These are phyloP conservation scores for Macrocentrus cingulum DNA, from an alignment of 1,140 invertebrate genomes.

Conservation along the genomic window DNA sequence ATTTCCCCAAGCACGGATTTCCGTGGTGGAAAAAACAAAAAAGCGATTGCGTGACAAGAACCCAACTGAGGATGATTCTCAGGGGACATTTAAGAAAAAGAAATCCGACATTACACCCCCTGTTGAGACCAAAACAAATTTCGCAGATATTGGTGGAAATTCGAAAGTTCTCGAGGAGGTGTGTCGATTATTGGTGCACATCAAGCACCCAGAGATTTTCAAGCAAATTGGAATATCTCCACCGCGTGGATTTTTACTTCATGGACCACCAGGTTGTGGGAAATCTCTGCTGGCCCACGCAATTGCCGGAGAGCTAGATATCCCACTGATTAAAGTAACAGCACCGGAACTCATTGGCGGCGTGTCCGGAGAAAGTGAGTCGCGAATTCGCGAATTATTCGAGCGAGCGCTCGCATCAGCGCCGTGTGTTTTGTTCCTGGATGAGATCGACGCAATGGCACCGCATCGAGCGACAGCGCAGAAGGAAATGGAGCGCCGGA, in stretches of 20 bases:
- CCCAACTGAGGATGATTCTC: slow-evolving; percentile 44
- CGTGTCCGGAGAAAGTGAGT: slow-evolving; percentile 93
- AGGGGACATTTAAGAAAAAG: slow-evolving; percentile 37
- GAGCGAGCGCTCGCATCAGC: slow-evolving; percentile 73
- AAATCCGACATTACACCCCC: slow-evolving; percentile 37
- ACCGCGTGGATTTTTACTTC: slow-evolving; percentile 81
- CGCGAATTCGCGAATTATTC: slow-evolving; percentile 88
- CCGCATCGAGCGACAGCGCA: slow-evolving; percentile 84
- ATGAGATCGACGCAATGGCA: slow-evolving; percentile 91
- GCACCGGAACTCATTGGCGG: slow-evolving; percentile 93
- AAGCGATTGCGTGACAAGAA: slow-evolving; percentile 53
- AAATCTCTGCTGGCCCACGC: slow-evolving; percentile 91
- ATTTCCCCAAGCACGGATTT: background rate
- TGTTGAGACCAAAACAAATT: slow-evolving; percentile 61
- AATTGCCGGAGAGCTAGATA: slow-evolving; percentile 78
- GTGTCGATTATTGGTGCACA: slow-evolving; percentile 77
- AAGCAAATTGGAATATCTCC: slow-evolving; percentile 76
- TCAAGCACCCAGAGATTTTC: slow-evolving; percentile 84
- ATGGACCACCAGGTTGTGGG: slow-evolving; percentile 91
- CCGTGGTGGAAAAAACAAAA: slow-evolving; percentile 35
- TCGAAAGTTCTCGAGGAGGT: slow-evolving; percentile 74
- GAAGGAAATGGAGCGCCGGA: slow-evolving; percentile 92
- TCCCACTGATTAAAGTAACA: slow-evolving; percentile 83
- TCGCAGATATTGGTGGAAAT: slow-evolving; percentile 76
- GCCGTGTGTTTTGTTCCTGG: slow-evolving; percentile 89